Conservation (phyloP, 2,113 vertebrate species). For the Cichladusa arquata region DNA sequence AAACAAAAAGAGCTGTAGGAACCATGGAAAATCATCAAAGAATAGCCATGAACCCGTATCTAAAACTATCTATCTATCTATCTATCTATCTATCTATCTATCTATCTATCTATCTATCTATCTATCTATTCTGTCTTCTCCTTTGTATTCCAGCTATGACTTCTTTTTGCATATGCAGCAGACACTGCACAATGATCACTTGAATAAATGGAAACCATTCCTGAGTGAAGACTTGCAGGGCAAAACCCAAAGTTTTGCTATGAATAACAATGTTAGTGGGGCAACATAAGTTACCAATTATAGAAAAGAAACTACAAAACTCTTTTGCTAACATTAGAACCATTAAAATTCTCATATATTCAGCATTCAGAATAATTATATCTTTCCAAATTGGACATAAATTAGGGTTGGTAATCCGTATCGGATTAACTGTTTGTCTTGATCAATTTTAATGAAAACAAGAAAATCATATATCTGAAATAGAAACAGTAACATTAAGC, state of each 20-base stretch:
- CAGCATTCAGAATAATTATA: neutral
- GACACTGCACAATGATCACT: neutral
- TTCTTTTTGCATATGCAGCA: neutral
- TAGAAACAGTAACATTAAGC: neutral
- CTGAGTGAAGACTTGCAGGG: neutral
- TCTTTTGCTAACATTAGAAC: neutral
- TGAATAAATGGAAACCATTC: neutral
- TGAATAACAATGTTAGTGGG: neutral
- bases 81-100: too few relatives aligned
- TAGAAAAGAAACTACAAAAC: neutral
- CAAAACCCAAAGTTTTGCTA: neutral
- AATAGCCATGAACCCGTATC: neutral
- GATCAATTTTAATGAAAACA: neutral
- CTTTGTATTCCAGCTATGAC: neutral
- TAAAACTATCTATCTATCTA: too few relatives aligned
- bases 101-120: too few relatives aligned
- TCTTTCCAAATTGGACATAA: neutral
- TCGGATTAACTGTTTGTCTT: neutral
- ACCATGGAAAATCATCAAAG: neutral
- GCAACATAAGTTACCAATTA: neutral
- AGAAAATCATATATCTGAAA: neutral
- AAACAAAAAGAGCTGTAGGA: neutral
- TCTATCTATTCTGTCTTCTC: neutral
- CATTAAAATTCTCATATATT: neutral
- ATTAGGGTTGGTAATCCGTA: neutral